These are phyloP conservation scores for Carposina sasakii DNA, from an alignment of 1,140 invertebrate genomes.

Conservation along the genomic window DNA sequence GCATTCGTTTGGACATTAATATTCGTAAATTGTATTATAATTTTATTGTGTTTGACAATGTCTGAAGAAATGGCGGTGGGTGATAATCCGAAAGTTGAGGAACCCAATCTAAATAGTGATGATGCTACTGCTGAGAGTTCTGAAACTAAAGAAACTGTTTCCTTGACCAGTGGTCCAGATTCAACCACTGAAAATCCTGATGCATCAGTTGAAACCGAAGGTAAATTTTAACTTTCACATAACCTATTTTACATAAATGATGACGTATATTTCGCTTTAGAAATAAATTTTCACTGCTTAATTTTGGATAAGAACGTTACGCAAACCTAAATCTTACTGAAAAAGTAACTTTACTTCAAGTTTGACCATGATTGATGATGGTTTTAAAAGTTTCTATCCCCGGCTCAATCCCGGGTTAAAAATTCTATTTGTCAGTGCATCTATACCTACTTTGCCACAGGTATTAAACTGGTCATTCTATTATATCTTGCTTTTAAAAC, in stretches of 20 bases:
- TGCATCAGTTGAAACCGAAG: constrained; percentile 20
- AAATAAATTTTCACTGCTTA: constrained; percentile 7
- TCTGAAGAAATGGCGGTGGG: constrained; percentile 67
- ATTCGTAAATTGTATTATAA: constrained; percentile 48
- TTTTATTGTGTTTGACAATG: constrained; percentile 63
- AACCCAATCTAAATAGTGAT: constrained; percentile 31
- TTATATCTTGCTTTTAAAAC: too few species aligned
- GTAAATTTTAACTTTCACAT: constrained; percentile 43
- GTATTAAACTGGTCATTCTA: too few species aligned
- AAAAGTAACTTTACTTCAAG: too few species aligned
- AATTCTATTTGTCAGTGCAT: too few species aligned
- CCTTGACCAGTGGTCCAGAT: constrained; percentile 13
- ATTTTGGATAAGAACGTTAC: not conserved
- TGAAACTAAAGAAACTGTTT: constrained; percentile 16
- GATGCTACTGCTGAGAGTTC: constrained; percentile 15
- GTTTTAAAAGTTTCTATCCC: too few species aligned
- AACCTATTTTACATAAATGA: constrained; percentile 42
- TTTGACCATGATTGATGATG: too few species aligned
- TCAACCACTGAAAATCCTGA: constrained; percentile 16
- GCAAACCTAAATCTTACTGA: too few species aligned
- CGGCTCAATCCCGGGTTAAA: too few species aligned
- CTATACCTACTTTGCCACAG: too few species aligned
- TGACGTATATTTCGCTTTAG: constrained; percentile 40
- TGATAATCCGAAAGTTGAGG: constrained; percentile 53
- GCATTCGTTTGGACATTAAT: constrained; percentile 55